phyloP scores from a whole-genome alignment of 2,797 vertebrate species.

The Psittacula derbiana region DNA sequence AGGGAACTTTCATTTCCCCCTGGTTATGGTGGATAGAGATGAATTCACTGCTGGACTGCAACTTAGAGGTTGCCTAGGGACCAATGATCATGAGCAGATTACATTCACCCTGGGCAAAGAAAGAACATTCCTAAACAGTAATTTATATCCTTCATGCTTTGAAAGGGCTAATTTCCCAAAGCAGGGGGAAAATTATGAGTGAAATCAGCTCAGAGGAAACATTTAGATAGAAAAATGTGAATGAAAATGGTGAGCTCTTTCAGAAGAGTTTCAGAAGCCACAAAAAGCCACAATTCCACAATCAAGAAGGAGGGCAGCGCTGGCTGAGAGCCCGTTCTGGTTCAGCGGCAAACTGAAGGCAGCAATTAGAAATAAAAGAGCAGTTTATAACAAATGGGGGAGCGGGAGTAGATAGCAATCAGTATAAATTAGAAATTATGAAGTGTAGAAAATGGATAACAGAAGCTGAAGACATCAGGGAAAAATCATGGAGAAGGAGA shows the following conservation, averaged over 20 bases:
- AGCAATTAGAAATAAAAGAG: constrained; percentile 70
- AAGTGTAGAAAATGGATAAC: constrained; percentile 65
- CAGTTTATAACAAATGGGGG: constrained; percentile 64
- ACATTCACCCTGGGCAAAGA: constrained; percentile 46
- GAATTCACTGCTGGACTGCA: constrained; percentile 36
- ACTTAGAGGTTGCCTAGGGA: constrained; percentile 52
- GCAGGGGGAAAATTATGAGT: constrained; percentile 58
- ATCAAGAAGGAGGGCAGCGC: constrained; percentile 51
- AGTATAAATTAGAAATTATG: constrained; percentile 67
- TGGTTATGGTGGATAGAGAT: constrained; percentile 9
- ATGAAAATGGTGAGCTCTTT: constrained; percentile 63
- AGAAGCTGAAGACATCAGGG: constrained; percentile 56
- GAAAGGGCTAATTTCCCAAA: constrained; percentile 63
- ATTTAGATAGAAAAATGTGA: constrained; percentile 68
- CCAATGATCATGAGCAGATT: constrained; percentile 51
- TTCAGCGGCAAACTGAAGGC: constrained; percentile 53
- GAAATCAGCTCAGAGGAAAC: constrained; percentile 57
- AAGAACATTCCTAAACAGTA: constrained; percentile 59
- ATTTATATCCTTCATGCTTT: constrained; percentile 62
- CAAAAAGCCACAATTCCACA: constrained; percentile 62
- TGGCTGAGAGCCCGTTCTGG: constrained; percentile 60
- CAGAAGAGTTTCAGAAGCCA: constrained; percentile 61
- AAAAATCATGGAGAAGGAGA: not conserved
- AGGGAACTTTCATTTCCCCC: not conserved
- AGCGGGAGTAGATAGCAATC: constrained; percentile 60